phyloP scores from a whole-genome alignment of 2,888 invertebrate species.

The Anthophora plumipes region DNA sequence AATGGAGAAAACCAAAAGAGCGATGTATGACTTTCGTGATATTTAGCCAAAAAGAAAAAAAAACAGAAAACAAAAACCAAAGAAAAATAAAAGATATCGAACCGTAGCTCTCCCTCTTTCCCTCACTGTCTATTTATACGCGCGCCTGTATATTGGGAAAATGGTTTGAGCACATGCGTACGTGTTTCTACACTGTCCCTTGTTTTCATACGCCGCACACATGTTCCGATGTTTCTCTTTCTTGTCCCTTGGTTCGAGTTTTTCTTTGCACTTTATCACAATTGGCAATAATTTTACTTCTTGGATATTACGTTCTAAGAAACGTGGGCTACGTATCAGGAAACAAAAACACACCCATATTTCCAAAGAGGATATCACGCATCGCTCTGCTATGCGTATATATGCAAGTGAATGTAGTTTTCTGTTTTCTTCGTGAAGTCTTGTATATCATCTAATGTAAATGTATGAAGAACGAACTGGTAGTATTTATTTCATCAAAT shows the following conservation, averaged over 20 bases:
- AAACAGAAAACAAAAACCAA: slow-evolving; percentile 27
- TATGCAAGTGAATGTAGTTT: slow-evolving; percentile 42
- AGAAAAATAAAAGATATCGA: slow-evolving; percentile 25
- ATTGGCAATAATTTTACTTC: slow-evolving; percentile 53
- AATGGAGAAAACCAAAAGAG: slow-evolving; percentile 58
- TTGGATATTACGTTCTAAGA: slow-evolving; percentile 47
- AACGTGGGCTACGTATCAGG: slow-evolving; percentile 41
- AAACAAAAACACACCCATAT: slow-evolving; percentile 41
- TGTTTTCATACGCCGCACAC: slow-evolving; percentile 28
- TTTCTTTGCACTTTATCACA: slow-evolving; percentile 49
- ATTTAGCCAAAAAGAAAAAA: slow-evolving; percentile 42
- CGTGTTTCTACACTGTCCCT: slow-evolving; percentile 42
- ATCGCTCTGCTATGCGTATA: slow-evolving; percentile 58
- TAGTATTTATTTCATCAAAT: slow-evolving; percentile 48
- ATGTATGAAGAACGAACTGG: slow-evolving; percentile 72
- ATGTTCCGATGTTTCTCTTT: slow-evolving; percentile 25
- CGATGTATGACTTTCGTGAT: slow-evolving; percentile 48
- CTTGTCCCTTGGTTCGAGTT: slow-evolving; percentile 34
- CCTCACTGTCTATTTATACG: slow-evolving; percentile 15
- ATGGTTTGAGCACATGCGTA: too few species aligned
- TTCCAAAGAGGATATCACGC: slow-evolving; percentile 45
- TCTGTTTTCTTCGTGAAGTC: slow-evolving; percentile 58
- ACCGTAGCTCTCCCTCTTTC: slow-evolving; percentile 4
- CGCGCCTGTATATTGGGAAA: not conserved
- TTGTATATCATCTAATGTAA: slow-evolving; percentile 62